A percentile compares a stretch with the other conserved stretches of the same genome.
These are phyloP conservation scores for Austrofundulus limnaeus DNA, from an alignment of 2,113 vertebrate species.

Conservation along the genomic window DNA sequence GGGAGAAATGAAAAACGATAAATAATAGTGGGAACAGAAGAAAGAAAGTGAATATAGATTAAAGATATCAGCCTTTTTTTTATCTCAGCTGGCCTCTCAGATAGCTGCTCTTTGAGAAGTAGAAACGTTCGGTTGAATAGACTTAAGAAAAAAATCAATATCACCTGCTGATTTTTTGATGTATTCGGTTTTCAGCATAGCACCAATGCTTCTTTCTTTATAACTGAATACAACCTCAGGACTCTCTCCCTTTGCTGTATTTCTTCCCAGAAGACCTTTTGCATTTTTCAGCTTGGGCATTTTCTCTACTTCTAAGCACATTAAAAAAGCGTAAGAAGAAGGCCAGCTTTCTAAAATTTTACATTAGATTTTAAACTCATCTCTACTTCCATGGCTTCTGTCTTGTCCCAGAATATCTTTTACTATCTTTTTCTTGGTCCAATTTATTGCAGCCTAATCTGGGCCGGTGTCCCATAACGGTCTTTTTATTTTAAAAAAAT, in stretches of 20 bases:
- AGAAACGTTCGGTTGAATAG: constrained; percentile 41
- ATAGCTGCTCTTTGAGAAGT: constrained; percentile 41
- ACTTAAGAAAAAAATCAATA: constrained; percentile 61
- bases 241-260: constrained; percentile 9
- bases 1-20: no score
- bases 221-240: constrained; percentile 19
- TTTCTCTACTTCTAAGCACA: constrained; percentile 42
- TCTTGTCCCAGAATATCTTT: constrained; percentile 13
- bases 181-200: constrained; percentile 43
- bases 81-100: constrained; percentile 61
- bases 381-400: no score
- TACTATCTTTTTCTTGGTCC: constrained; percentile 1
- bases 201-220: constrained; percentile 47
- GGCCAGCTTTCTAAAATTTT: constrained; percentile 28
- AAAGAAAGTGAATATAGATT: constrained; percentile 31
- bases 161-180: constrained; percentile 52
- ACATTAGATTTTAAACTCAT: constrained; percentile 35
- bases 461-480: constrained; percentile 1
- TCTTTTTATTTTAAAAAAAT: constrained; percentile 47
- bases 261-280: constrained; percentile 12
- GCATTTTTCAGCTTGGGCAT: constrained; percentile 21
- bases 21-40: neutral
- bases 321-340: constrained; percentile 22
- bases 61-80: constrained; percentile 23
- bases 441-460: constrained; percentile 12